Percentiles rank a stretch among this genome's conserved stretches.
phyloP scores from a whole-genome alignment of 1,140 invertebrate species.

The Bombus confusus region DNA sequence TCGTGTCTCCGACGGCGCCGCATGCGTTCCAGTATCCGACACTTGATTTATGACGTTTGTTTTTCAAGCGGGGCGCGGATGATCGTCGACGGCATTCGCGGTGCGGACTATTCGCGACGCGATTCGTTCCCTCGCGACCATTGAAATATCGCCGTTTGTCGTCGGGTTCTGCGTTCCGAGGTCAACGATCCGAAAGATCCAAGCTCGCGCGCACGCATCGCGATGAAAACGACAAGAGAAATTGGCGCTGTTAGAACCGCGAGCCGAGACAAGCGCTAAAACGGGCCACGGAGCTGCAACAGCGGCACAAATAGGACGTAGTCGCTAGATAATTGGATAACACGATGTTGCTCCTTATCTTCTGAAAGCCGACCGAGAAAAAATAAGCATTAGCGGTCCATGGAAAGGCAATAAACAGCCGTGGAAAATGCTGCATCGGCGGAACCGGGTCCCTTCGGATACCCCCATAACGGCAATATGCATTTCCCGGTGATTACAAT shows the following conservation, averaged over 20 bases:
- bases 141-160: slow-evolving; percentile 54
- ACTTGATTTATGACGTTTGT: slow-evolving; percentile 58
- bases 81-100: slow-evolving; percentile 19
- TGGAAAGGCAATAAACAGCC: slow-evolving; percentile 30
- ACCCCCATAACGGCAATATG: slow-evolving; percentile 55
- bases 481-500: slow-evolving; percentile 64
- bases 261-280: no score
- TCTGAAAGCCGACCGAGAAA: slow-evolving; percentile 18
- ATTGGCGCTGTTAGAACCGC: not conserved
- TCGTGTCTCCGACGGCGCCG: not conserved
- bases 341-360: slow-evolving; percentile 23
- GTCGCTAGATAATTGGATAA: slow-evolving; percentile 50
- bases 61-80: slow-evolving; percentile 31
- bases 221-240: not conserved
- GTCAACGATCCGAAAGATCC: slow-evolving; percentile 32
- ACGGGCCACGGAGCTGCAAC: not conserved
- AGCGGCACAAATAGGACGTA: slow-evolving; percentile 31
- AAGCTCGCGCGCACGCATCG: not conserved
- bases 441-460: slow-evolving; percentile 12
- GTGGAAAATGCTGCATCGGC: slow-evolving; percentile 45
- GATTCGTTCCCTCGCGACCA: slow-evolving; percentile 7
- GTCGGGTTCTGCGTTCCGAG: slow-evolving; percentile 14
- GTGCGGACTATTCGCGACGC: not conserved
- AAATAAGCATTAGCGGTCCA: slow-evolving; percentile 17
- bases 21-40: not conserved